Evolutionary conservation across 2,113 vertebrate species (phyloP), one percentile per base, ranked within the genome.

Genomic region (Poecile atricapillus): DNA sequence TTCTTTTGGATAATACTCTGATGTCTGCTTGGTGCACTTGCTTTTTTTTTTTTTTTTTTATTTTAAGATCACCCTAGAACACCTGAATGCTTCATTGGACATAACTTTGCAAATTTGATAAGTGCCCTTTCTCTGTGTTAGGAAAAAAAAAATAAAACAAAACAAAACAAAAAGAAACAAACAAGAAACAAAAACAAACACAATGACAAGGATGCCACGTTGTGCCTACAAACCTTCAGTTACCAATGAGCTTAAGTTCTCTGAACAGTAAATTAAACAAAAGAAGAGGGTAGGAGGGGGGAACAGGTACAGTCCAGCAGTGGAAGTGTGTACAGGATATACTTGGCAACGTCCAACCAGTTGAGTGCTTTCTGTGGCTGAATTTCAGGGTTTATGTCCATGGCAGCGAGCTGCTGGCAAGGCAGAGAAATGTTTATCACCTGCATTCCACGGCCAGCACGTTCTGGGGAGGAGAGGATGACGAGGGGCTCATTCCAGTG

Each of bases 401-500:
- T 97, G 97, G 98, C 98, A 98, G 98, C 98, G 74, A 95, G 94
- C n/a, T 97, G 98, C 98, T 98, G 97, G 95, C 95, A 97, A 97
- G 97, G 98, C 97, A 95, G 96, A 94, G 95, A 68, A 96, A 97
- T 46, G 91, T 97, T 92, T 97, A 99, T 99, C 99, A 99, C 99
- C 99, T 99, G 98, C 99, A 99, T 92, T 99, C 99, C 47, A 99
- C 99, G 43, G 99, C 99, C 59, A 99, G 98, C 53, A 98, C 98
- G 52, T 99, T 99, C 97, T 99, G 99, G 49, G 99, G 98, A 84
- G 99, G 99, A 83, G 99, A 99, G 35, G 99, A 98, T 0, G 99
- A 99, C 0, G 99, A 99, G 3, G 99, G 99, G 90, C 99, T 99
- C 99, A 99, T 99, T 44, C 98, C 99, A 9, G 99, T 99, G 98